A percentile compares a stretch with the other conserved stretches of the same genome.
Evolutionary conservation across 2,888 invertebrate genomes (phyloP).

Genomic region (Lycaena phlaeas): DNA sequence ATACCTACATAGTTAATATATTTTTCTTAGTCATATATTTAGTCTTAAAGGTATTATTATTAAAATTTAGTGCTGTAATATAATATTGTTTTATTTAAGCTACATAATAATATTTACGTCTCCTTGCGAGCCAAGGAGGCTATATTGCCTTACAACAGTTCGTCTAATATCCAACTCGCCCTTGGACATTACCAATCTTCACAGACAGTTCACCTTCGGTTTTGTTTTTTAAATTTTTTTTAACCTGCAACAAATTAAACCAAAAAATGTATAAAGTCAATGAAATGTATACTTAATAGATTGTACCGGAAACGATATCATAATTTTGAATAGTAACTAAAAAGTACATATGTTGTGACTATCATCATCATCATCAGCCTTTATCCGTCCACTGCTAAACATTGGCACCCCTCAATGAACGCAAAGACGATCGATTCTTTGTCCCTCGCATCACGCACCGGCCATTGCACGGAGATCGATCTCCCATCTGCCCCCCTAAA

Average conservation of each 20-base stretch:
- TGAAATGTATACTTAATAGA: background rate
- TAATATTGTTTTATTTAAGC: background rate
- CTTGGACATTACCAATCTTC: conserved; percentile 41
- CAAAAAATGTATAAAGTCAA: no score
- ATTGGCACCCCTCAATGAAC: no score
- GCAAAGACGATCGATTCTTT: no score
- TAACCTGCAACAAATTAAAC: conserved; percentile 13
- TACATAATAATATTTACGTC: background rate
- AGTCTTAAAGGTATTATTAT: background rate
- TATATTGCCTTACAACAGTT: conserved; percentile 1
- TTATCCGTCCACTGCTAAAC: no score
- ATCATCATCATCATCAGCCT: no score
- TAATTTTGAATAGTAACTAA: no score
- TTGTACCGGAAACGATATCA: no score
- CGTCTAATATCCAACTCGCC: conserved; percentile 36
- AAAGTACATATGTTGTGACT: no score
- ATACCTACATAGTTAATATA: background rate
- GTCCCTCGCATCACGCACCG: no score
- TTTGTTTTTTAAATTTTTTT: conserved; percentile 6
- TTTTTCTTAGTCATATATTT: background rate
- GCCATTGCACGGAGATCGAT: no score
- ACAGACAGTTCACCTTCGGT: conserved; percentile 20
- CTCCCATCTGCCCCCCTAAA: no score
- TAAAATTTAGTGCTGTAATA: background rate
- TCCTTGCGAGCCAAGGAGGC: background rate